Base-by-base conservation (phyloP, 2,797 vertebrate genomes). In the Melanotaenia boesemani region DNA sequence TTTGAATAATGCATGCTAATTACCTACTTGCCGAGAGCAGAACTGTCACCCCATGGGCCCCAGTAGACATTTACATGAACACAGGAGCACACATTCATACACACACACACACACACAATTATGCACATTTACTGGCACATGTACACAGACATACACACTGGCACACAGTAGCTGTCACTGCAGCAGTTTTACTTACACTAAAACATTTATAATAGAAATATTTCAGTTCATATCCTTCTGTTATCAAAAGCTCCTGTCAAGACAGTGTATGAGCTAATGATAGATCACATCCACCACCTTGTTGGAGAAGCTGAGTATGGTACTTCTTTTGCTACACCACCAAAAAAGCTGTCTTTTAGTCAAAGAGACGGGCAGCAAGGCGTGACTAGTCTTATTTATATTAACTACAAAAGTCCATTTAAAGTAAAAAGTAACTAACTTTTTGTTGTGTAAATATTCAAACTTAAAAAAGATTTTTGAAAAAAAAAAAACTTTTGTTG, bases 1-100 rank as follows among this genome's bases (percentile, higher is more conserved):
- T 93, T 93, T 93, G 86, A 94, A 94, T 94, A 94, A 95, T 95
- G 93, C 92, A 94, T 94, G 91, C 90, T 95, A 94, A 94, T 95
- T 94, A 93, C 88, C 87, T 93, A 92, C 90, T 95, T 93, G 92
- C 92, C 65, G 68, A 87, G 83, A 91, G 84, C 87, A 85, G 74
- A 90, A 91, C 88, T 92, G 93, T 92, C 94, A 94, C 87, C 86
- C 74, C 62, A 72, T 82, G 54, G 74, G 80, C 82, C 84, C 84
- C 66, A 67, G 69, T 16, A 89, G 88, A 87, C 81, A 88, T 83
- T 87, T 82, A 44, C 76, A 83, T 67, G 69, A 77, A 82, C 72
- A 80, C 69, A 66, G 65, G 64, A 65, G 67, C 64, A 74, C 74
- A 57, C 73, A 61, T 26, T 63, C 67, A 67, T 15, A 73, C 39